Evolutionary conservation across 64 coral and sea anemone species (phyloP).

Genomic region (Stylophora pistillata): DNA sequence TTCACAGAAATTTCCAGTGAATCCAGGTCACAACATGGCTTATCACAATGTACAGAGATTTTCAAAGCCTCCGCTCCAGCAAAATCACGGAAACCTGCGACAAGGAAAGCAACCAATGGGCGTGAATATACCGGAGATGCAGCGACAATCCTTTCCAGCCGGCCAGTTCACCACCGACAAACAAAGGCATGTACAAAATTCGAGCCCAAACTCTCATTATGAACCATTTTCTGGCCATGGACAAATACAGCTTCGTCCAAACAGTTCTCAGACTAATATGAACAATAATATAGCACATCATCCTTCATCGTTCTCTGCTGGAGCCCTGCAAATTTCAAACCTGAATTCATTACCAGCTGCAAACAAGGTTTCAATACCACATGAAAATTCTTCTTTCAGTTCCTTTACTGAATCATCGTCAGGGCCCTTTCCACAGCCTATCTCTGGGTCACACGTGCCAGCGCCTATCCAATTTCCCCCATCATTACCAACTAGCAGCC

Average conservation of each 20-base stretch:
- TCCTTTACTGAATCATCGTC: constrained; percentile 11
- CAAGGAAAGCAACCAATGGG: neutral
- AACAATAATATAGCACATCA: neutral
- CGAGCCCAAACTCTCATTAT: neutral
- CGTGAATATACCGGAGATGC: neutral
- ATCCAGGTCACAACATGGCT: neutral
- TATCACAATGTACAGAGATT: neutral
- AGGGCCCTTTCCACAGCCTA: constrained; percentile 3
- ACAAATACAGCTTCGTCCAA: constrained; percentile 11
- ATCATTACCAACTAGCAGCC: neutral
- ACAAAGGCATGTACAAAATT: neutral
- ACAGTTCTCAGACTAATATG: neutral
- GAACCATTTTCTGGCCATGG: neutral
- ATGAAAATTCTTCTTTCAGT: neutral
- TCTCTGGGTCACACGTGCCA: neutral
- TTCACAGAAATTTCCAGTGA: constrained; percentile 6
- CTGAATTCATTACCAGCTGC: constrained; percentile 8
- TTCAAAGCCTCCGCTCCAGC: neutral
- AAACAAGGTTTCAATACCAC: neutral
- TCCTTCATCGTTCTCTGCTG: neutral
- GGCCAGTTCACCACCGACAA: neutral
- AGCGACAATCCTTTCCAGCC: neutral
- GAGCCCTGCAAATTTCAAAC: neutral
- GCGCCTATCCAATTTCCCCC: constrained; percentile 11
- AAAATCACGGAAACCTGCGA: neutral